phyloP scores from a whole-genome alignment of 2,888 invertebrate species.

The Serripes groenlandicus region DNA sequence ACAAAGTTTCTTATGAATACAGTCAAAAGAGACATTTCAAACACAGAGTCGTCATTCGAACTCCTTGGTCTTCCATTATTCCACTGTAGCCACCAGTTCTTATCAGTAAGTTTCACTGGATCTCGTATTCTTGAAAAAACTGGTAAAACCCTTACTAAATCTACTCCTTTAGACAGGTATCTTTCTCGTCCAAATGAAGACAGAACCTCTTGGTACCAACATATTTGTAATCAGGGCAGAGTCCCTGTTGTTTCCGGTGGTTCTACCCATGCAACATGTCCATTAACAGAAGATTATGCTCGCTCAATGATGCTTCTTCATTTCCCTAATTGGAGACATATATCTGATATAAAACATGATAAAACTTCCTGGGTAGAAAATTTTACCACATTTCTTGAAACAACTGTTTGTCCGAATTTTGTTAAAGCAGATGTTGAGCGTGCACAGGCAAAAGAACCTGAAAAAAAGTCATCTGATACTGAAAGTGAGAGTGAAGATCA shows the following conservation, averaged over 20 bases:
- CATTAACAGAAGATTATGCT: not conserved
- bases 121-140: conserved; percentile 7
- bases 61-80: not conserved
- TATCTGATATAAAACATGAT: too few relatives aligned
- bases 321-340: too few relatives aligned
- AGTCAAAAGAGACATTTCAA: too few relatives aligned
- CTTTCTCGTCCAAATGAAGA: too few relatives aligned
- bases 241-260: not conserved
- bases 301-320: too few relatives aligned
- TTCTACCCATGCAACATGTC: not conserved
- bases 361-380: not conserved
- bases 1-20: not conserved
- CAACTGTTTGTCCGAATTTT: not conserved
- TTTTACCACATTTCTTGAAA: not conserved
- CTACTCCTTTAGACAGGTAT: not conserved
- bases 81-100: conserved; percentile 62
- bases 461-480: not conserved
- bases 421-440: too few relatives aligned
- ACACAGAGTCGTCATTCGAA: not conserved
- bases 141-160: not conserved
- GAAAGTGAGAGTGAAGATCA: not conserved
- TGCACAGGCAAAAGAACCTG: too few relatives aligned
- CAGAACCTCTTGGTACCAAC: too few relatives aligned
- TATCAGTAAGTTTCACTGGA: conserved; percentile 62
- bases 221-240: not conserved